phyloP scores from a whole-genome alignment of 2,797 vertebrate species.

The Sternotherus odoratus region DNA sequence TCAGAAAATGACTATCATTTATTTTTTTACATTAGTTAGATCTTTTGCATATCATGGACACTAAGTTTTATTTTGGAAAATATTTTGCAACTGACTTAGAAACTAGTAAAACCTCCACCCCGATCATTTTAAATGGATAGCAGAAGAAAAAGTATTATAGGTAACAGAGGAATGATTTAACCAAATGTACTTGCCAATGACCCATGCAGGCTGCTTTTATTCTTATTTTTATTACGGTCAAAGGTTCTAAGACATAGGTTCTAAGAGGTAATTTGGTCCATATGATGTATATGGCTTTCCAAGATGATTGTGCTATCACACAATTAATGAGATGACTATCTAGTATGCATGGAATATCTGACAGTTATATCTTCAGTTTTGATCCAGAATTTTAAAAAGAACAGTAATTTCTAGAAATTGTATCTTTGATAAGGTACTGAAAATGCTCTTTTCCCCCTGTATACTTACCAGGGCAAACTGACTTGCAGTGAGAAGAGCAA shows the following conservation, averaged over 20 bases:
- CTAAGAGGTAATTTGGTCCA: not conserved
- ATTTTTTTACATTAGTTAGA: not conserved
- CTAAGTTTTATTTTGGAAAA: not conserved
- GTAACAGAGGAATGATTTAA: not conserved
- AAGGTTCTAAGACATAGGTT: not conserved
- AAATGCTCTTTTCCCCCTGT: not conserved
- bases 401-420: conserved; percentile 13
- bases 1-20: not conserved
- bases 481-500: not conserved
- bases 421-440: not conserved
- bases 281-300: not conserved
- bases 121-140: not conserved
- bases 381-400: conserved; percentile 8
- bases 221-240: not conserved
- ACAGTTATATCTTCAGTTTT: not conserved
- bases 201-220: not conserved
- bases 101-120: not conserved
- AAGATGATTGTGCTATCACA: not conserved
- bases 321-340: not conserved
- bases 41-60: not conserved
- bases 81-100: not conserved
- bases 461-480: conserved; percentile 10
- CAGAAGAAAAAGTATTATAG: not conserved
- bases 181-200: not conserved
- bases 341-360: not conserved